Percentiles rank a stretch among this genome's conserved stretches.
phyloP scores from a whole-genome alignment of 1,140 invertebrate genomes.

The Epicauta chinensis region DNA sequence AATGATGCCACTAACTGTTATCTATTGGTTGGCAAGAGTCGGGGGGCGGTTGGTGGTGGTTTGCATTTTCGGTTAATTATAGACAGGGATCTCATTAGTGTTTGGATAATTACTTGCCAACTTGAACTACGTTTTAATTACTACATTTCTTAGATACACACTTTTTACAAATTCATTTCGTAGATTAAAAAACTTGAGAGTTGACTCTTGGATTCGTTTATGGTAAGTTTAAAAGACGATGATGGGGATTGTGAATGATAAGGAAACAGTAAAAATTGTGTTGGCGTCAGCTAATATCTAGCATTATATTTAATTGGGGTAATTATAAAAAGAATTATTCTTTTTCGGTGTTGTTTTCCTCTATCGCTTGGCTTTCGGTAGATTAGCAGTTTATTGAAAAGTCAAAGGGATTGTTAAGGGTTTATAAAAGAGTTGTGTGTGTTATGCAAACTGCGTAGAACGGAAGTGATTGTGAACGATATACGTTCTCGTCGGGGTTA shows the following conservation, averaged over 20 bases:
- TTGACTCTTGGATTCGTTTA: background rate
- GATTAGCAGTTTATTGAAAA: too few relatives aligned
- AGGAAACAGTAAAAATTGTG: too few relatives aligned
- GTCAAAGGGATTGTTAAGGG: background rate
- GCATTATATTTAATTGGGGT: too few relatives aligned
- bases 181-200: conserved; percentile 14
- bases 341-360: too few relatives aligned
- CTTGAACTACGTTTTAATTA: conserved; percentile 27
- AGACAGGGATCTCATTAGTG: conserved; percentile 26
- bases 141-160: conserved; percentile 25
- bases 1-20: conserved; percentile 12
- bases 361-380: too few relatives aligned
- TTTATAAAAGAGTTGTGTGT: background rate
- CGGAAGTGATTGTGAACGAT: conserved; percentile 26
- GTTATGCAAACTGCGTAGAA: conserved; percentile 22
- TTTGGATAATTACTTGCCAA: conserved; percentile 18
- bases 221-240: too few relatives aligned
- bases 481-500: conserved; percentile 20
- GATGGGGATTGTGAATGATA: too few relatives aligned
- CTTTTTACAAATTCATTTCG: conserved; percentile 11
- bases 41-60: too few relatives aligned
- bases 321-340: too few relatives aligned
- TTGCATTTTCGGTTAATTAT: conserved; percentile 23
- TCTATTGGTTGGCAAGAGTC: conserved; percentile 19
- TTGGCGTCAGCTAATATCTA: too few relatives aligned